phyloP scores from a whole-genome alignment of 2,113 vertebrate genomes.

The Apodemus speciosus region DNA sequence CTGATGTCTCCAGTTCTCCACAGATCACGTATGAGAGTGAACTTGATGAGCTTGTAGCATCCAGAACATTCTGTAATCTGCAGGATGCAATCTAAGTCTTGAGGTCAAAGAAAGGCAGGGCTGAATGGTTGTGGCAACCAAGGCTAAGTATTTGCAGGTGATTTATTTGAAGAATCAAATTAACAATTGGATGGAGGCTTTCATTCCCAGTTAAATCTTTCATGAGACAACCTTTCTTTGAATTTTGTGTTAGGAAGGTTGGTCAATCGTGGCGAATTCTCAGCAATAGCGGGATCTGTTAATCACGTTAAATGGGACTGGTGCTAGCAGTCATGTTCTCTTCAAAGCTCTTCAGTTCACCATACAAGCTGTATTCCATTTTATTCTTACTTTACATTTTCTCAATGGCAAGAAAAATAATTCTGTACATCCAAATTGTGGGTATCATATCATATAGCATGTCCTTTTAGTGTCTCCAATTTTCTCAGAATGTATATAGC shows the following conservation, averaged over 20 bases:
- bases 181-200: slow-evolving; percentile 35
- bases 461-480: background rate
- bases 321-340: slow-evolving; percentile 53
- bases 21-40: background rate
- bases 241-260: background rate
- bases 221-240: slow-evolving; percentile 3
- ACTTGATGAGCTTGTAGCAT: fast-evolving
- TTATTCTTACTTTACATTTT: slow-evolving; percentile 1
- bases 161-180: slow-evolving; percentile 29
- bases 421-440: background rate
- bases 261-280: slow-evolving; percentile 34
- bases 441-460: background rate
- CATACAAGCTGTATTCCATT: background rate
- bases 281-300: background rate
- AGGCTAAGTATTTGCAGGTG: slow-evolving; percentile 33
- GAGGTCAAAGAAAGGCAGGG: background rate
- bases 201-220: slow-evolving; percentile 61
- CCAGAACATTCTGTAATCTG: background rate
- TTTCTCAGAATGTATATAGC: slow-evolving; percentile 40
- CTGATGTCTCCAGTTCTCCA: background rate
- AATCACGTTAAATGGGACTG: background rate
- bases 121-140: background rate
- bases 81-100: background rate
- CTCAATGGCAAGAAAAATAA: background rate
- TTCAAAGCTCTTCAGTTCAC: background rate